Percentiles rank a stretch among this genome's conserved stretches.
Evolutionary conservation across 2,888 invertebrate genomes (phyloP).

Genomic region (Sinhomidia bicolor): DNA sequence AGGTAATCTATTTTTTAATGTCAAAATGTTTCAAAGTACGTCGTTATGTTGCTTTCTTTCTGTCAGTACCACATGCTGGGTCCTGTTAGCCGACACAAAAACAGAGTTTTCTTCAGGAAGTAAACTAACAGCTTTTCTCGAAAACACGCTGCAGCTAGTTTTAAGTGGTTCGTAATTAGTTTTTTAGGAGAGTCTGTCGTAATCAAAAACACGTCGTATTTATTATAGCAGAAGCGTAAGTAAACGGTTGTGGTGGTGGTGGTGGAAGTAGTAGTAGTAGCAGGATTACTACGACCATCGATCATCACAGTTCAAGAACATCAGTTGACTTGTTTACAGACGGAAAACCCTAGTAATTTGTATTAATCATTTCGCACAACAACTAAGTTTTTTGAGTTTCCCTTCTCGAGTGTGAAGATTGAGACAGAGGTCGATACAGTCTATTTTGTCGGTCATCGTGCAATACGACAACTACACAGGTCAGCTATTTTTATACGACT

Average conservation of each 20-base stretch:
- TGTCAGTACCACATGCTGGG: constrained; percentile 61
- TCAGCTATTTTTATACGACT: not conserved
- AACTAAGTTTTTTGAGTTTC: constrained; percentile 16
- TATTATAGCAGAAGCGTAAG: not conserved
- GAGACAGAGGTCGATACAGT: not conserved
- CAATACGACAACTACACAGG: not conserved
- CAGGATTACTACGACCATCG: not conserved
- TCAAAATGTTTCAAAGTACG: not conserved
- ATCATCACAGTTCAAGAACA: constrained; percentile 47
- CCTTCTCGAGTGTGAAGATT: not conserved
- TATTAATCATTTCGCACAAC: constrained; percentile 47
- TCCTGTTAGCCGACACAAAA: constrained; percentile 51
- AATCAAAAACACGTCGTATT: not conserved
- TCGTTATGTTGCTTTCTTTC: not conserved
- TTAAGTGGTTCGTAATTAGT: not conserved
- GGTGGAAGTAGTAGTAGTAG: constrained; percentile 3
- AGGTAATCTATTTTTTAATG: no score
- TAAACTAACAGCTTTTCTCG: not conserved
- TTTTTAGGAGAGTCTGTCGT: not conserved
- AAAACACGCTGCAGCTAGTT: constrained; percentile 24
- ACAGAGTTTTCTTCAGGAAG: constrained; percentile 43
- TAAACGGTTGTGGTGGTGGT: no score
- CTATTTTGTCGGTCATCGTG: not conserved
- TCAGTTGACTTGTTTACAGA: constrained; percentile 52
- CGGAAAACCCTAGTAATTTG: constrained; percentile 50